Conservation (phyloP, 2,888 invertebrate species). For the Amphipyra tragopoginis region DNA sequence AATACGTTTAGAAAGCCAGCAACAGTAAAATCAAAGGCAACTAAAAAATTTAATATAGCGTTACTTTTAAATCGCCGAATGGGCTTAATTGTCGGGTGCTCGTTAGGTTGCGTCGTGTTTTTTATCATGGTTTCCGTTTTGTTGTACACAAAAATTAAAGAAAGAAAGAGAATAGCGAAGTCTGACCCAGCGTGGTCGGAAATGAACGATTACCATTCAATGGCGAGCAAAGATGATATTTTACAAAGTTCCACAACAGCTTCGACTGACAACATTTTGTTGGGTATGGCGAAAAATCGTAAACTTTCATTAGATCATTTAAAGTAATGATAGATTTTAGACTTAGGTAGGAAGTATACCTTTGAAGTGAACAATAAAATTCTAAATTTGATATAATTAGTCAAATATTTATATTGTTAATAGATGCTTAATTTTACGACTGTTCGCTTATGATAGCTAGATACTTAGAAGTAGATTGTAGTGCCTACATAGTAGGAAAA, state of each 20-base stretch:
- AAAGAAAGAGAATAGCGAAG: slow-evolving; percentile 85
- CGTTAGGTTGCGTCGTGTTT: slow-evolving; percentile 84
- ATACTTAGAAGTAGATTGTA: slow-evolving; percentile 61
- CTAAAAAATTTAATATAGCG: slow-evolving; percentile 76
- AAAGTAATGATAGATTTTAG: slow-evolving; percentile 53
- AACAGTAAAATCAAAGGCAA: slow-evolving; percentile 70
- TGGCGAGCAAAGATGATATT: slow-evolving; percentile 86
- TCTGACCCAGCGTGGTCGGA: slow-evolving; percentile 85
- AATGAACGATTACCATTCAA: slow-evolving; percentile 86
- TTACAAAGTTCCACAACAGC: slow-evolving; percentile 83
- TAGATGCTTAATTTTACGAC: slow-evolving; percentile 73
- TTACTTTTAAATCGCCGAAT: slow-evolving; percentile 81
- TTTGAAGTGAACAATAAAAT: slow-evolving; percentile 66
- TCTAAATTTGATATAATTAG: slow-evolving; percentile 61
- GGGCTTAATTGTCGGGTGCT: slow-evolving; percentile 86
- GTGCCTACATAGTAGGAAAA: slow-evolving; percentile 62
- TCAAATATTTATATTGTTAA: slow-evolving; percentile 59
- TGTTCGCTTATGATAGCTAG: slow-evolving; percentile 70
- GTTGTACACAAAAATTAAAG: slow-evolving; percentile 85
- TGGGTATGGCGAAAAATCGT: slow-evolving; percentile 84
- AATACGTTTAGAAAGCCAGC: slow-evolving; percentile 79
- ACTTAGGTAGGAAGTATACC: slow-evolving; percentile 60
- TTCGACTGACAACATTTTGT: slow-evolving; percentile 86
- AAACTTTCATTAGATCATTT: slow-evolving; percentile 76
- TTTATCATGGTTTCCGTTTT: slow-evolving; percentile 85